phyloP scores from a whole-genome alignment of 1,140 invertebrate species.

The Bombus huntii region DNA sequence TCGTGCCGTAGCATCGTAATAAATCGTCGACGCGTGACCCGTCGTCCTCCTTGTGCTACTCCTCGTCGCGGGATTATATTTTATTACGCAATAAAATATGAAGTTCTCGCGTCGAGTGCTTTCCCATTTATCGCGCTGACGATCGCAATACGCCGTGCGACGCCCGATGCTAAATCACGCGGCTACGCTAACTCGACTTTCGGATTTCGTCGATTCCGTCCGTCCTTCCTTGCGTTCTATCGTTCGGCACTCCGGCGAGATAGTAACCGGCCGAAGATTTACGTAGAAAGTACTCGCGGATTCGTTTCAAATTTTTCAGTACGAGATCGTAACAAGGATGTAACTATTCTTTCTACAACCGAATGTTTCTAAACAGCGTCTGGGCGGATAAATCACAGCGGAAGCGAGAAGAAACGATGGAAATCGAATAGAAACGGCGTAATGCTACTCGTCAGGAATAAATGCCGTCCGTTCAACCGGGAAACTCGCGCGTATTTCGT shows the following conservation, averaged over 20 bases:
- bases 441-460: neutral
- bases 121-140: constrained; percentile 26
- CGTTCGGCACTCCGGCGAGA: too few relatives aligned
- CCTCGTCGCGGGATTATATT: neutral
- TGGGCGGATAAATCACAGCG: neutral
- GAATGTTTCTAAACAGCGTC: neutral
- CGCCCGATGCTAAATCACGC: constrained; percentile 9
- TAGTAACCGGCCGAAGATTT: too few relatives aligned
- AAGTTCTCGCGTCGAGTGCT: constrained; percentile 13
- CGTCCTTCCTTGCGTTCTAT: neutral
- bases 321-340: neutral
- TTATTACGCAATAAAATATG: constrained; percentile 48
- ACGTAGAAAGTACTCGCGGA: neutral
- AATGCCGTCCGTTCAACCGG: neutral
- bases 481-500: neutral
- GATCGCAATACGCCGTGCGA: neutral
- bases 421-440: neutral
- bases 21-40: constrained; percentile 35
- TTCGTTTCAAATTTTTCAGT: neutral
- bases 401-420: neutral
- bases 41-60: neutral
- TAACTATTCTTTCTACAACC: neutral
- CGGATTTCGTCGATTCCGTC: neutral
- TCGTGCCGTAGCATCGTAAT: neutral
- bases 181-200: neutral